phyloP scores from a whole-genome alignment of 2,888 invertebrate species.

The Lasioglossum vierecki region DNA sequence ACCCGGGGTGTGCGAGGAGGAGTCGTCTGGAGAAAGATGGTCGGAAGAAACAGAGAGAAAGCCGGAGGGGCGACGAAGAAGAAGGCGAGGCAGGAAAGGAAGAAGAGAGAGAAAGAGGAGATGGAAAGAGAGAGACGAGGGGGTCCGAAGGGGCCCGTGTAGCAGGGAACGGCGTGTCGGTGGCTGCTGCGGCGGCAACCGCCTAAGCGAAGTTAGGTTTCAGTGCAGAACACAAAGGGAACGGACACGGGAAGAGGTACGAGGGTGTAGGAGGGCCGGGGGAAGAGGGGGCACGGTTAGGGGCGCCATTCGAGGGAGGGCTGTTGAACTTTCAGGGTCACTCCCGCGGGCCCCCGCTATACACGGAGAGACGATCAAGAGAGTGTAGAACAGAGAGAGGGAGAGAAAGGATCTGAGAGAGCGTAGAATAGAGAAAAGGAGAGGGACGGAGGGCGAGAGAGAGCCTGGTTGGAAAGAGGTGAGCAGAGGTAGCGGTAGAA shows the following conservation, averaged over 20 bases:
- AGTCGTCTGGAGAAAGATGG: slow-evolving; percentile 10
- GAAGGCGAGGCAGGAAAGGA: not conserved
- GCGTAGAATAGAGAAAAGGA: not conserved
- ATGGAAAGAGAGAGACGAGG: not conserved
- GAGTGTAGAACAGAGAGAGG: slow-evolving; percentile 47
- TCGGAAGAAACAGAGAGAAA: slow-evolving; percentile 6
- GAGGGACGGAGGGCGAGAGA: not conserved
- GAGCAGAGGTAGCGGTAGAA: slow-evolving; percentile 15
- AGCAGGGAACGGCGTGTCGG: slow-evolving; percentile 46
- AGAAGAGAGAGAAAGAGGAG: slow-evolving; percentile 13
- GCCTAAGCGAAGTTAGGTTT: slow-evolving; percentile 76
- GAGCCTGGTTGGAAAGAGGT: not conserved
- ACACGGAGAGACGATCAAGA: slow-evolving; percentile 35
- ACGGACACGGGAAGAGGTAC: slow-evolving; percentile 74
- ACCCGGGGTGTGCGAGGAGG: slow-evolving; percentile 7
- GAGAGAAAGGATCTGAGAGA: not conserved
- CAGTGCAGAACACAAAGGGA: slow-evolving; percentile 83
- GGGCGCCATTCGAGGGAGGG: slow-evolving; percentile 73
- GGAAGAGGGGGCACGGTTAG: slow-evolving; percentile 42
- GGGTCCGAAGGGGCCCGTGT: slow-evolving; percentile 12
- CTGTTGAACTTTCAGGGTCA: slow-evolving; percentile 82
- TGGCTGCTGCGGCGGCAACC: slow-evolving; percentile 56
- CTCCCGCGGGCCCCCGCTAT: slow-evolving; percentile 71
- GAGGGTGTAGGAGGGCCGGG: slow-evolving; percentile 28
- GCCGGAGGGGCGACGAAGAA: not conserved